A percentile compares a stretch with the other conserved stretches of the same genome.
phyloP scores from a whole-genome alignment of 2,797 vertebrate genomes.

The Triplophysa bombifrons region DNA sequence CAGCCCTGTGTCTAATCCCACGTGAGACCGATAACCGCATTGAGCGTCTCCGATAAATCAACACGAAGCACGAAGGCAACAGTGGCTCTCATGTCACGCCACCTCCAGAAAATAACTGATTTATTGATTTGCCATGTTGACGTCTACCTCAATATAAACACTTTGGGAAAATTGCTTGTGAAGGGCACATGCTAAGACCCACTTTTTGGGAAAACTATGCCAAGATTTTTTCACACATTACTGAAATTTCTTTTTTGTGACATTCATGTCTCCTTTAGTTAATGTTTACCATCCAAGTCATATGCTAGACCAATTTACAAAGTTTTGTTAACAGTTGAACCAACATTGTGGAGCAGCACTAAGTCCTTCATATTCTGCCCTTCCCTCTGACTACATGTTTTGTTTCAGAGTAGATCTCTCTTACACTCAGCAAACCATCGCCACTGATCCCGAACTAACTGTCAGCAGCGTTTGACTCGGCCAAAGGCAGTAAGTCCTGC shows the following conservation, averaged over 20 bases:
- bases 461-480: slow-evolving; percentile 8
- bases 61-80: slow-evolving; percentile 45
- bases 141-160: slow-evolving; percentile 9
- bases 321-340: slow-evolving; percentile 14
- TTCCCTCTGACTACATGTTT: slow-evolving; percentile 13
- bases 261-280: not conserved
- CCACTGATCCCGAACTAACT: slow-evolving; percentile 32
- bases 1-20: slow-evolving; percentile 44
- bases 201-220: not conserved
- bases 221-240: not conserved
- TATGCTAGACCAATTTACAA: not conserved
- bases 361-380: slow-evolving; percentile 12
- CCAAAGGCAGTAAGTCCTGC: slow-evolving; percentile 7
- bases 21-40: slow-evolving; percentile 50
- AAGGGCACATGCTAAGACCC: not conserved
- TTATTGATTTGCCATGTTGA: slow-evolving; percentile 31
- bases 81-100: slow-evolving; percentile 44
- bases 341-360: slow-evolving; percentile 29
- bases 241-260: not conserved
- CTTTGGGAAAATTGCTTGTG: not conserved
- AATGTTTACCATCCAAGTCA: not conserved
- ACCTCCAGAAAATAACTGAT: slow-evolving; percentile 48
- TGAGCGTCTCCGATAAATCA: slow-evolving; percentile 52
- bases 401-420: slow-evolving; percentile 24
- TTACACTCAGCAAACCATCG: slow-evolving; percentile 13